These are phyloP conservation scores for Heliconius melpomene DNA, from an alignment of 1,140 invertebrate species.

Conservation along the genomic window DNA sequence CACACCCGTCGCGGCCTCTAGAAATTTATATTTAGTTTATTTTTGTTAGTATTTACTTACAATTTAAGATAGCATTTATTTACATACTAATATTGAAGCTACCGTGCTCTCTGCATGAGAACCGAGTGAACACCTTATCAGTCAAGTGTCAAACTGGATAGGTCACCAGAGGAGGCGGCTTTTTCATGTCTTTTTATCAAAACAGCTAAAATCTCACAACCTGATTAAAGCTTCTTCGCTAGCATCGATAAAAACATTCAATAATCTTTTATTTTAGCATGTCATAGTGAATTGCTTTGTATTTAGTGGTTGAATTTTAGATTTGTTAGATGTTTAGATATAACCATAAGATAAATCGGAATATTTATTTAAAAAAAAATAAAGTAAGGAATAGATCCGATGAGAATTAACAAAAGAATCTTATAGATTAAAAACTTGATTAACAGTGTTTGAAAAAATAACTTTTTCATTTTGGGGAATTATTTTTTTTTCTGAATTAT, in stretches of 20 bases:
- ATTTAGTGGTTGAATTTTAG: background rate
- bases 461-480: too few species aligned
- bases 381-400: too few species aligned
- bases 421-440: too few species aligned
- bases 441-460: too few species aligned
- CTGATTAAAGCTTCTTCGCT: background rate
- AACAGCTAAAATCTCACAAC: background rate
- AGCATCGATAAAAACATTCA: background rate
- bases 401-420: too few species aligned
- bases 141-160: constrained; percentile 26
- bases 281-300: background rate
- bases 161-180: constrained; percentile 14
- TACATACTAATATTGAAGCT: background rate
- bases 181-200: background rate
- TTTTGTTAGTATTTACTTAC: background rate
- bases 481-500: too few species aligned
- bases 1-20: too few species aligned
- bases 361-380: too few species aligned
- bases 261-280: background rate
- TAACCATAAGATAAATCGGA: too few species aligned
- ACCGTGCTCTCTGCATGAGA: constrained; percentile 19
- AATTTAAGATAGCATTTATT: constrained; percentile 8
- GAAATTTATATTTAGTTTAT: background rate
- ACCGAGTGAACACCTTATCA: constrained; percentile 20
- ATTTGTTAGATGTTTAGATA: too few species aligned